phyloP scores from a whole-genome alignment of 2,113 vertebrate genomes.

The Brienomyrus brachyistius region DNA sequence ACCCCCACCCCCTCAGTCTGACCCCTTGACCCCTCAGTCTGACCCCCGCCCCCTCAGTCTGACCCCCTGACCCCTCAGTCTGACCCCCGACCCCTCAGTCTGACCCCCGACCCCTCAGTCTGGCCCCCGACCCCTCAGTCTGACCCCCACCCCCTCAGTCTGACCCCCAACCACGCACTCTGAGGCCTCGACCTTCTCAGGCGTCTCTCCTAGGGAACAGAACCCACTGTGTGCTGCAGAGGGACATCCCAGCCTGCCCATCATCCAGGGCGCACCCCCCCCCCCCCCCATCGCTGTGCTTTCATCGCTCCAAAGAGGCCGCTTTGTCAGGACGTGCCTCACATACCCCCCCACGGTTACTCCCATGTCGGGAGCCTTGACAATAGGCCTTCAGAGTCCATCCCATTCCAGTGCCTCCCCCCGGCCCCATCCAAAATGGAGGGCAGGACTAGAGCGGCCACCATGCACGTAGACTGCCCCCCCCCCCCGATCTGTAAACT shows the following conservation, averaged over 20 bases:
- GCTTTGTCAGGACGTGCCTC: not conserved
- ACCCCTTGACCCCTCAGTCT: not conserved
- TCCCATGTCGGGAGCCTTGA: not conserved
- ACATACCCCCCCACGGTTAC: not conserved
- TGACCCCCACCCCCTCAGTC: not conserved
- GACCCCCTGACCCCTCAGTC: too few relatives aligned
- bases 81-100: not conserved
- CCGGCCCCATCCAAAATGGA: not conserved
- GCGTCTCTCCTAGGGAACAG: not conserved
- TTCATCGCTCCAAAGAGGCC: not conserved
- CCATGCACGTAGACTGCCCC: not conserved
- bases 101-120: not conserved
- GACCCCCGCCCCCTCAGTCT: not conserved
- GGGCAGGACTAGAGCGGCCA: not conserved
- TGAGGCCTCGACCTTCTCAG: not conserved
- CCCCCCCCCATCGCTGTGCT: not conserved
- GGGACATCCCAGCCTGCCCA: too few relatives aligned
- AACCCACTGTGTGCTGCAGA: not conserved
- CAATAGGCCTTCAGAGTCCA: slow-evolving; percentile 6
- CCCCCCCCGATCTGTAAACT: not conserved
- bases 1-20: too few relatives aligned
- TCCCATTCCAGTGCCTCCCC: too few relatives aligned
- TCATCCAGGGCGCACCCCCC: not conserved
- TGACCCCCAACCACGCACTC: too few relatives aligned
- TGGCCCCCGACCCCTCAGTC: too few relatives aligned